phyloP scores from a whole-genome alignment of 2,888 invertebrate species.

The Agonopterix arenella region DNA sequence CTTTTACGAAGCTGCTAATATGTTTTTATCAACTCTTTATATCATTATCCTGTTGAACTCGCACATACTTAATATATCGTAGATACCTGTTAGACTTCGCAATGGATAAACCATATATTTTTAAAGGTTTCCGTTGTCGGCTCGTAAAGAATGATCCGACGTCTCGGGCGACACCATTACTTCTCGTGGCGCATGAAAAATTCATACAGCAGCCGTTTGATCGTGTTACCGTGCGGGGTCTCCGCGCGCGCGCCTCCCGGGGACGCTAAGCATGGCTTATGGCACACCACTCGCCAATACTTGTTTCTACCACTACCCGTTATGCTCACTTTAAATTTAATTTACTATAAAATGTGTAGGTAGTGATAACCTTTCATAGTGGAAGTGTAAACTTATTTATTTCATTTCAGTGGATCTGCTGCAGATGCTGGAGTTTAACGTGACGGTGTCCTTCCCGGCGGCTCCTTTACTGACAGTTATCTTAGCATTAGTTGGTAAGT shows the following conservation, averaged over 20 bases:
- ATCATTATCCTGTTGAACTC: too few species aligned
- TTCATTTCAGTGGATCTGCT: conserved; percentile 93
- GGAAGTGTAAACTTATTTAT: conserved; percentile 5
- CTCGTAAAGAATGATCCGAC: conserved; percentile 73
- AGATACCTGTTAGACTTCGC: conserved; percentile 8
- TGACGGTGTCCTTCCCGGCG: conserved; percentile 95
- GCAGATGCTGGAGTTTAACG: conserved; percentile 98
- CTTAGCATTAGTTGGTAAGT: conserved; percentile 98
- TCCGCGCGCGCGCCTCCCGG: conserved; percentile 51
- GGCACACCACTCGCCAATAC: conserved; percentile 16
- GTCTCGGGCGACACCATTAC: conserved; percentile 67
- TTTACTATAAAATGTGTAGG: not conserved
- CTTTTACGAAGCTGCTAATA: not conserved
- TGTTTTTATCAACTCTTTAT: too few species aligned
- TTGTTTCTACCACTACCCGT: conserved; percentile 7
- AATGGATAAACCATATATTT: conserved; percentile 53
- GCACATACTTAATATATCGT: too few species aligned
- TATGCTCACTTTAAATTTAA: conserved; percentile 8
- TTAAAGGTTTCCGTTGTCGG: conserved; percentile 62
- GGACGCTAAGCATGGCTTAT: conserved; percentile 46
- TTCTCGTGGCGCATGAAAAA: conserved; percentile 68
- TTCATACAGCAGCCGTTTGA: conserved; percentile 63
- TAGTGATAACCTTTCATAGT: not conserved
- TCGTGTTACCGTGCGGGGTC: conserved; percentile 51
- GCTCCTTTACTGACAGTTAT: conserved; percentile 98